phyloP scores from a whole-genome alignment of 2,888 invertebrate genomes.

The Agonopterix arenella region DNA sequence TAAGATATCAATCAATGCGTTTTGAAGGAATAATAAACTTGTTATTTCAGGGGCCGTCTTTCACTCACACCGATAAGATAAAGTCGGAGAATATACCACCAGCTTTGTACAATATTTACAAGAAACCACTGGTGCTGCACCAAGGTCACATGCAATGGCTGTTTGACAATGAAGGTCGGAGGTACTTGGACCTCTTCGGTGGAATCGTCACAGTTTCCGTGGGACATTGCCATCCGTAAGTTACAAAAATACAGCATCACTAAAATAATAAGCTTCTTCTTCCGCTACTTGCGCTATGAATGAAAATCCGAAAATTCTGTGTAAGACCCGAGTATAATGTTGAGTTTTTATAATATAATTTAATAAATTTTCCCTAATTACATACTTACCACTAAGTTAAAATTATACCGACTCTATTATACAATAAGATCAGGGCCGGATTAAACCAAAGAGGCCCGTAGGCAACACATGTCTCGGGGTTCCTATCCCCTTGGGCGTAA shows the following conservation, averaged over 20 bases:
- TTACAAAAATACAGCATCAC: constrained; percentile 19
- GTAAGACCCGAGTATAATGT: too few species aligned
- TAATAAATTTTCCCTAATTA: too few species aligned
- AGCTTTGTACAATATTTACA: constrained; percentile 84
- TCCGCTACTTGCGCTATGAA: too few species aligned
- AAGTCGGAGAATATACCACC: constrained; percentile 82
- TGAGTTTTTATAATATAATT: too few species aligned
- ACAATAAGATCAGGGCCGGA: too few species aligned
- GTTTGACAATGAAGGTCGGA: constrained; percentile 88
- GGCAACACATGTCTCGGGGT: too few species aligned
- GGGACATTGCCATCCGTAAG: constrained; percentile 98
- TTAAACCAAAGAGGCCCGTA: too few species aligned
- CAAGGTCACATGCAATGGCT: constrained; percentile 96
- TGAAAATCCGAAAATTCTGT: too few species aligned
- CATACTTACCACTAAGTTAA: too few species aligned
- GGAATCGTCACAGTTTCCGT: constrained; percentile 98
- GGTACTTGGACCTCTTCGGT: constrained; percentile 96
- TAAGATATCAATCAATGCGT: background rate
- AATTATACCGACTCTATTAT: too few species aligned
- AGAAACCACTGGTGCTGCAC: constrained; percentile 88
- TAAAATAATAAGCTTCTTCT: too few species aligned
- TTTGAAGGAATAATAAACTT: background rate
- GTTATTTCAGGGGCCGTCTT: constrained; percentile 76
- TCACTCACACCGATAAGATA: constrained; percentile 75
- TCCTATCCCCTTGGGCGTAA: too few species aligned